Percentiles rank a stretch among this genome's conserved stretches.
phyloP scores from a whole-genome alignment of 2,888 invertebrate genomes.

The Dicycla oo region DNA sequence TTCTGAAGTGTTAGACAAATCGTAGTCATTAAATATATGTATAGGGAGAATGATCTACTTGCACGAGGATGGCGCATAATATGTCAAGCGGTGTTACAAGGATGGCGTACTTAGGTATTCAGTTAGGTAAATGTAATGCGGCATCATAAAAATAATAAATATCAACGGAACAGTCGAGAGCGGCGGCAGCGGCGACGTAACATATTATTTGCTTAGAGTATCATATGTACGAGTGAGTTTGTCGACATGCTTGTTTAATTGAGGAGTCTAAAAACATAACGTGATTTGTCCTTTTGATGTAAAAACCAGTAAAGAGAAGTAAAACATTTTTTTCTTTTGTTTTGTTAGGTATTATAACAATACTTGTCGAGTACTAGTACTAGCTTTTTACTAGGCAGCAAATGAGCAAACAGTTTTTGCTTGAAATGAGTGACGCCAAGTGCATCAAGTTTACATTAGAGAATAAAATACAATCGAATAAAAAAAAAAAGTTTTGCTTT shows the following conservation, averaged over 20 bases:
- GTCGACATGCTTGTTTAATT: not conserved
- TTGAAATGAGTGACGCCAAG: no score
- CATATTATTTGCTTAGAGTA: constrained; percentile 24
- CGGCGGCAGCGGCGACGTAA: not conserved
- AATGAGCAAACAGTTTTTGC: no score
- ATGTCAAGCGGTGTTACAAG: not conserved
- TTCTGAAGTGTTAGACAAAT: constrained; percentile 29
- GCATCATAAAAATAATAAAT: constrained; percentile 23
- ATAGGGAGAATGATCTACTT: not conserved
- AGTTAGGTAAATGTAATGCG: constrained; percentile 15
- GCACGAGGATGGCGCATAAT: not conserved
- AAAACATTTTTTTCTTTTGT: no score
- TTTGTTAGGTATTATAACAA: no score
- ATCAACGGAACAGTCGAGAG: not conserved
- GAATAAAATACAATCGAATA: no score
- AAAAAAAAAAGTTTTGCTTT: no score
- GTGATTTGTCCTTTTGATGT: no score
- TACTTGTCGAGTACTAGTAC: no score
- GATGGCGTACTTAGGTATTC: constrained; percentile 5
- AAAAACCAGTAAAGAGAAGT: no score
- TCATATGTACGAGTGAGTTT: constrained; percentile 12
- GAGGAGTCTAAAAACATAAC: no score
- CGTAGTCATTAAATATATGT: not conserved
- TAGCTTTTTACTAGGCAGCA: no score
- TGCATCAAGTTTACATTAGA: no score